Evolutionary conservation across 2,113 vertebrate species (phyloP), one percentile per base, ranked within the genome.

Genomic region (Spermophilus dauricus): DNA sequence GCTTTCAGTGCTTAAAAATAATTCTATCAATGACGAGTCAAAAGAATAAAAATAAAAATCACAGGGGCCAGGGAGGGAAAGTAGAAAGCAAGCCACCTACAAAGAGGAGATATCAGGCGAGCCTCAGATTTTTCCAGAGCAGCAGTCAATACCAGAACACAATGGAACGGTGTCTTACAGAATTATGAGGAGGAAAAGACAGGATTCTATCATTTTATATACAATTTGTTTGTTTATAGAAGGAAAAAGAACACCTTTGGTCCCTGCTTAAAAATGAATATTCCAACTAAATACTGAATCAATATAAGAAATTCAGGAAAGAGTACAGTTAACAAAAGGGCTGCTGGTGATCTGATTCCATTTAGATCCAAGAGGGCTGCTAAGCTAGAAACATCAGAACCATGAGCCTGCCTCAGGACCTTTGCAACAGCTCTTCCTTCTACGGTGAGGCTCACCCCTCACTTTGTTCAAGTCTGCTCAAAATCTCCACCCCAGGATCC

Each of bases 281-380:
- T 89, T 93, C 51, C 69, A 77, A 45, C 6, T 61, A 51, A 95
- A 90, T 34, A 67, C 39, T 76, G 67, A 94, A 90, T 90, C 51
- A 65, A 78, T 63, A 76, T 32, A 80, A 82, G 56, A 37, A 94
- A 4, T 13, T 80, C 45, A 37, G 81, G 22, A 75, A 93, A 78
- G 56, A 87, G 37, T 10, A 72, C 10, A 30, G 39, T 0, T 22
- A 72, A n/a, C 24, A 30, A 63, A 76, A 76, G 61, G 12, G 1
- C n/a, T 69, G 24, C 34, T 69, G 45, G 45, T 61, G 53, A 82
- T n/a, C 20, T 48, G 26, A 88, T 8, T n/a, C 45, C 34, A 13
- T 7, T 14, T 5, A 87, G 70, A 63, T 42, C 8, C 81, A 58
- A n/a, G 18, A 28, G 39, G 51, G 28, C 39, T 12, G 34, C 7